Conservation (phyloP, 2,888 invertebrate species). For the Meta bourneti region DNA sequence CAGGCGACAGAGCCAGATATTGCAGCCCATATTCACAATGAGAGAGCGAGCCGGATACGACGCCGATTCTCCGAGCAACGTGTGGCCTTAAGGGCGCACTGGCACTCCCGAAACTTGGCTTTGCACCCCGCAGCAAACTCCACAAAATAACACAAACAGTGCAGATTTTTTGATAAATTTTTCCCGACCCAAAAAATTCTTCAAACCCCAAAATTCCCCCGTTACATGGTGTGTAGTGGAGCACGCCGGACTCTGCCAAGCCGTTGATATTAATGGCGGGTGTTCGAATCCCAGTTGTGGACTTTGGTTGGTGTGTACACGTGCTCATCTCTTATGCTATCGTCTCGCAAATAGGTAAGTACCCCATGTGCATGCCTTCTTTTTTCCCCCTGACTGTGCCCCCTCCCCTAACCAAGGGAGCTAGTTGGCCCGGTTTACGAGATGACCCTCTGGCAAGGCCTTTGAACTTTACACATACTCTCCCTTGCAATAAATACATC, state of each 20-base stretch:
- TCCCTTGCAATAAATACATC: no score
- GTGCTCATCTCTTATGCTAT: conserved; percentile 49
- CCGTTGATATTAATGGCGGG: conserved; percentile 52
- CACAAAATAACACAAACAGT: background rate
- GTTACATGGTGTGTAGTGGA: no score
- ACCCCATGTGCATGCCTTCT: background rate
- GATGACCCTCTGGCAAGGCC: conserved; percentile 12
- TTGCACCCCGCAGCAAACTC: no score
- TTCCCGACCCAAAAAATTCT: background rate
- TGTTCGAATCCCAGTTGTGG: conserved; percentile 30
- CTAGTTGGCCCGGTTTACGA: conserved; percentile 44
- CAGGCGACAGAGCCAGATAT: background rate
- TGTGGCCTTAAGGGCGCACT: background rate
- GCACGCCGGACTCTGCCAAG: conserved; percentile 28
- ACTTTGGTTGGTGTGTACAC: conserved; percentile 53
- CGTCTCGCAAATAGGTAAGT: conserved; percentile 64
- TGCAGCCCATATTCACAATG: background rate
- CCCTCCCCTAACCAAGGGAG: background rate
- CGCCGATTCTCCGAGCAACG: background rate
- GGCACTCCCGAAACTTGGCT: background rate
- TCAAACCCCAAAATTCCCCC: no score
- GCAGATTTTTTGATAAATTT: no score
- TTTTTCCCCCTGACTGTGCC: background rate
- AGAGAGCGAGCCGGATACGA: background rate
- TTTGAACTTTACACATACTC: conserved; percentile 42